Base-by-base conservation (phyloP, 92 coral and sea anemone genomes). In the Metridium senile region DNA sequence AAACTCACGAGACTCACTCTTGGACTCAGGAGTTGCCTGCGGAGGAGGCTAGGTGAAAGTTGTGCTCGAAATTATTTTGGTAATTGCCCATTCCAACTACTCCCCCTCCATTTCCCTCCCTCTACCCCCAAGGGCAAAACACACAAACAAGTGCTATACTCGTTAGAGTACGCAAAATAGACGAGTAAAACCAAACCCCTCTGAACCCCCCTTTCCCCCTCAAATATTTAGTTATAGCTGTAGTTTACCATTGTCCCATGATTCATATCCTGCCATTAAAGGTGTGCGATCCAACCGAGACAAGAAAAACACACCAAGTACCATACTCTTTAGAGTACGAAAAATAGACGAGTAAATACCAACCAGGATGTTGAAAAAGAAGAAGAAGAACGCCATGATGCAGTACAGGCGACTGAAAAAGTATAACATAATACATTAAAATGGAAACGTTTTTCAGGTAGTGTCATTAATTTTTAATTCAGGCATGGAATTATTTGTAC, bases 351-450 rank as follows among this genome's bases (percentile, higher is more conserved):
- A 84, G 43, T 83, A 21, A 33, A 78, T 0, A 22, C 93, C 93
- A 46, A 90, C 84, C 33, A 88, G 65, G 74, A 93, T 76, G 80
- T 93, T 90, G 77, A 84, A 86, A 85, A 93, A 93, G 91, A 90
- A 93, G 59, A 90, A 84, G 85, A 93, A 93, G 64, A 71, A 93
- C 7, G 96, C 73, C 62, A 82, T 73, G 33, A 93, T 85, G 79
- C 84, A 87, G 62, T 66, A 91, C 11, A 88, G 72, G 28, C 90
- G 98, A 45, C 97, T 93, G 73, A 34, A 61, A 58, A 21, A 54
- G 49, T 4, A 39, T 4, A 39, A 39, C 49, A 13, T 39, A 39
- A 39, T 6, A n/a, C n/a, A n/a, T n/a, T n/a, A n/a, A n/a, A n/a
- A n/a, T n/a, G n/a, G n/a, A n/a, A n/a, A n/a, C n/a, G n/a, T n/a